Conservation (phyloP, 1,140 invertebrate genomes). For the Rhyacophila brunnea region DNA sequence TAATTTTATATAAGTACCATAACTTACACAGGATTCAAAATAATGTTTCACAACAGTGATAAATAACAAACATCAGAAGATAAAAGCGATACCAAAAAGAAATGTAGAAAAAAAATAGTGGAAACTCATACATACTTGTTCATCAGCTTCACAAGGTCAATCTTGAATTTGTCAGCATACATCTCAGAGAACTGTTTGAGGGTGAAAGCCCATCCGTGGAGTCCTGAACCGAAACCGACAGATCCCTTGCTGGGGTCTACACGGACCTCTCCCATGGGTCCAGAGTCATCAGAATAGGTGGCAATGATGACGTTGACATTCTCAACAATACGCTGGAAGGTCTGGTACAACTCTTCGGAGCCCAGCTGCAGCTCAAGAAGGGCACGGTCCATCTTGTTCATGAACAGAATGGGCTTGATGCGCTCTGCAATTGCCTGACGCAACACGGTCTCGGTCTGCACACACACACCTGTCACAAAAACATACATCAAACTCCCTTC, state of each 20-base stretch:
- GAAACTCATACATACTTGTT: constrained; percentile 60
- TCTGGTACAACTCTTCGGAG: constrained; percentile 97
- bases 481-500: too few species aligned
- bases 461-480: constrained; percentile 93
- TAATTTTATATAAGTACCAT: too few species aligned
- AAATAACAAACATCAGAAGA: too few species aligned
- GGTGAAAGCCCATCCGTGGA: constrained; percentile 99
- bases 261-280: constrained; percentile 96
- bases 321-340: constrained; percentile 99
- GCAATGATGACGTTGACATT: constrained; percentile 99
- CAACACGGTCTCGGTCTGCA: constrained; percentile 98
- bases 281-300: constrained; percentile 96
- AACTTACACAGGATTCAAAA: too few species aligned
- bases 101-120: too few species aligned
- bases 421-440: constrained; percentile 98
- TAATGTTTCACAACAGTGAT: too few species aligned
- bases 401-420: constrained; percentile 98
- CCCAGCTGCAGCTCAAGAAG: constrained; percentile 93
- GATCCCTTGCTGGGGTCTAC: constrained; percentile 97
- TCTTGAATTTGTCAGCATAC: constrained; percentile 98
- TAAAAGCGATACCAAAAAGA: too few species aligned
- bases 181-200: constrained; percentile 99
- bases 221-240: constrained; percentile 98
- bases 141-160: constrained; percentile 97
- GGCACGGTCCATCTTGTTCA: constrained; percentile 99